Conservation (phyloP, 2,113 vertebrate genomes). For the Patagioenas fasciata region DNA sequence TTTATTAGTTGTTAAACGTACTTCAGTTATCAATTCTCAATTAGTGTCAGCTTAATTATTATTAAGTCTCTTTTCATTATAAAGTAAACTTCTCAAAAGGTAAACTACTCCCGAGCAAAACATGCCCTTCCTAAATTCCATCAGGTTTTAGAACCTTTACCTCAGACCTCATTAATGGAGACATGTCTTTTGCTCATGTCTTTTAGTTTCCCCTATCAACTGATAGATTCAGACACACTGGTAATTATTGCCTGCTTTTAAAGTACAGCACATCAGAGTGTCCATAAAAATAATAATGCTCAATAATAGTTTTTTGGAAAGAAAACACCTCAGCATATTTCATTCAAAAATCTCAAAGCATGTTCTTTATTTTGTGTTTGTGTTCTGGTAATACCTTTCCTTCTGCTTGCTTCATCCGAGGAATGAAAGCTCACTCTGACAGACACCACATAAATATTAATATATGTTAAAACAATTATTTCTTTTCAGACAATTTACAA, state of each 20-base stretch:
- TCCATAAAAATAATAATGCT: background rate
- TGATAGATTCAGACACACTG: background rate
- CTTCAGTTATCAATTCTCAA: background rate
- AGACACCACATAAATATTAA: background rate
- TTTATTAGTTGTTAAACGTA: background rate
- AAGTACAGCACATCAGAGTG: background rate
- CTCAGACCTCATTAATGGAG: background rate
- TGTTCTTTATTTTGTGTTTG: background rate
- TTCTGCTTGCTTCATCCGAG: background rate
- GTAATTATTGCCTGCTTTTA: background rate
- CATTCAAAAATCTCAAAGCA: background rate
- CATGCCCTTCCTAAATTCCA: background rate
- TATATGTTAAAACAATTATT: background rate
- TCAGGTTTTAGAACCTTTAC: background rate
- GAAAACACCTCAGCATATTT: background rate
- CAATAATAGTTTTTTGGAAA: background rate
- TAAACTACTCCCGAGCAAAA: background rate
- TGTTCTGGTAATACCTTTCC: background rate
- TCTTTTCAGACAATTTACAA: background rate
- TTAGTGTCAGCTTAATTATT: background rate
- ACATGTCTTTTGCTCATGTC: background rate
- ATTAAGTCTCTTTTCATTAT: background rate
- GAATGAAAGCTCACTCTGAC: background rate
- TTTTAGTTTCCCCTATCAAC: background rate
- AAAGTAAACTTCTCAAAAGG: background rate